Percentiles rank a stretch among this genome's conserved stretches.
Evolutionary conservation across 1,140 invertebrate genomes (phyloP).

Genomic region (Listronotus oregonensis): DNA sequence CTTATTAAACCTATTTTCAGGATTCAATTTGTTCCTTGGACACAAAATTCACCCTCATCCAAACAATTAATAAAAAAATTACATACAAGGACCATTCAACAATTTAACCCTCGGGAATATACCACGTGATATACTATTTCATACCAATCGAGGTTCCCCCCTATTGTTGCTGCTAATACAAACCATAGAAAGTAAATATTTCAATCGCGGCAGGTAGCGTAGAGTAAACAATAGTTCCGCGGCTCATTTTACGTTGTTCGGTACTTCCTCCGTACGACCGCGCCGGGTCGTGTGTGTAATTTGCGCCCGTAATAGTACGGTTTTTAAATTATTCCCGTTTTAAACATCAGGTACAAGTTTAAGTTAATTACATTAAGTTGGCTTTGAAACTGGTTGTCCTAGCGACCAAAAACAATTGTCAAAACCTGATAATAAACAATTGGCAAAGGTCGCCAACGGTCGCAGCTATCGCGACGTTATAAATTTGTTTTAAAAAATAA

Average conservation of each 20-base stretch:
- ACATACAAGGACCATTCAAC: too few species aligned
- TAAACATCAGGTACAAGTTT: constrained; percentile 10
- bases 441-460: constrained; percentile 20
- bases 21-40: too few species aligned
- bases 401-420: constrained; percentile 3
- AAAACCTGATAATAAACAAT: constrained; percentile 6
- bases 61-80: too few species aligned
- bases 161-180: constrained; percentile 14
- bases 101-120: too few species aligned
- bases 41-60: too few species aligned
- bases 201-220: constrained; percentile 20
- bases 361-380: constrained; percentile 6
- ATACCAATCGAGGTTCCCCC: constrained; percentile 10
- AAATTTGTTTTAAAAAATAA: constrained; percentile 1
- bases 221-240: constrained; percentile 25
- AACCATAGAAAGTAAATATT: constrained; percentile 22
- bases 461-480: too few species aligned
- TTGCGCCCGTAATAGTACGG: not conserved
- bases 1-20: too few species aligned
- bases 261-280: constrained; percentile 2
- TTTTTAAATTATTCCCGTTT: constrained; percentile 12
- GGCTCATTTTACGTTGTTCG: constrained; percentile 16
- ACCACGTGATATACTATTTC: constrained; percentile 2
- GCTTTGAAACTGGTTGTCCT: constrained; percentile 9
- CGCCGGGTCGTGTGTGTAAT: not conserved